Percentiles rank a stretch among this genome's conserved stretches.
phyloP scores from a whole-genome alignment of 2,888 invertebrate genomes.

The Spodoptera littoralis region DNA sequence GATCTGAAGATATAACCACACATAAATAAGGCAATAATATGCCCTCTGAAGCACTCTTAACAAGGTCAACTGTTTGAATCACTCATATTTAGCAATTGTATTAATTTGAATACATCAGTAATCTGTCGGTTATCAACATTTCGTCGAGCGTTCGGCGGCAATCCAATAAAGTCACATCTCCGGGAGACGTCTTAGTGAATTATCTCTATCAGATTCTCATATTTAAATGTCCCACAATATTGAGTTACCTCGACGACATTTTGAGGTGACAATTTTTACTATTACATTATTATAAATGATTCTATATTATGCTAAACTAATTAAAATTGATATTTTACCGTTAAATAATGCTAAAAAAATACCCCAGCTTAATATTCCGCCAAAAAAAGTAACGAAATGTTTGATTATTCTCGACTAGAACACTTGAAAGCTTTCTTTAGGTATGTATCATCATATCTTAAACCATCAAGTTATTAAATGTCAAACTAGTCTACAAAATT shows the following conservation, averaged over 20 bases:
- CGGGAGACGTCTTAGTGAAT: constrained; percentile 17
- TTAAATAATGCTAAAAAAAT: too few species aligned
- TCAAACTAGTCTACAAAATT: not conserved
- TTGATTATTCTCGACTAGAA: too few species aligned
- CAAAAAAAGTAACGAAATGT: too few species aligned
- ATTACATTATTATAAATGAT: not conserved
- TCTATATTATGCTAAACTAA: not conserved
- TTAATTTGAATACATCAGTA: constrained; percentile 65
- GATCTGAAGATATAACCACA: too few species aligned
- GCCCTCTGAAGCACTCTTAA: not conserved
- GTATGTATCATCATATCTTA: too few species aligned
- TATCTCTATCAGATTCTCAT: constrained; percentile 33
- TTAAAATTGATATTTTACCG: too few species aligned
- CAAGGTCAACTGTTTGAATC: constrained; percentile 36
- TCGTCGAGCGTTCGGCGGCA: constrained; percentile 35
- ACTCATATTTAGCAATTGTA: constrained; percentile 58
- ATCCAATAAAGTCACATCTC: constrained; percentile 46
- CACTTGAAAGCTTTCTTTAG: too few species aligned
- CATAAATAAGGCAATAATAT: too few species aligned
- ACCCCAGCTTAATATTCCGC: too few species aligned
- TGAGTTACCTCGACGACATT: constrained; percentile 5
- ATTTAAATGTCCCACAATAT: constrained; percentile 33
- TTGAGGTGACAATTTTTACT: not conserved
- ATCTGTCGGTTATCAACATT: constrained; percentile 39
- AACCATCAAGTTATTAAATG: not conserved